Evolutionary conservation across 2,797 vertebrate species (phyloP), one percentile per base, ranked within the genome.

Genomic region (Zenarchopterus dispar): DNA sequence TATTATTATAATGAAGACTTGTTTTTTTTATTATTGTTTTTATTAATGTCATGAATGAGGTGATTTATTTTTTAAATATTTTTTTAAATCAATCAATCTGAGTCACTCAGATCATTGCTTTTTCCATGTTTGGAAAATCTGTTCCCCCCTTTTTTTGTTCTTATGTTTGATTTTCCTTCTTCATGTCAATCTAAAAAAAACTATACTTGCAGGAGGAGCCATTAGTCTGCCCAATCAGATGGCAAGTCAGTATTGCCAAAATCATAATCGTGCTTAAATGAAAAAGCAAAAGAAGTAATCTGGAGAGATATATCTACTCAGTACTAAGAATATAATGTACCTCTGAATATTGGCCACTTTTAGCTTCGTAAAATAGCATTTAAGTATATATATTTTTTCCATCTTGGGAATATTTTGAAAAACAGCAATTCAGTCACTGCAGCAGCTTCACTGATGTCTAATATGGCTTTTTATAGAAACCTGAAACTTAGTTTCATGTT

Each of bases 41-140:
- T 84, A 82, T 91, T 89, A 87, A 89, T 92, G 84, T 89, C 90
- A 84, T 89, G 91, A 87, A 90, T 91, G 81, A 91, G 77, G 85
- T 90, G 81, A 88, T 88, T 84, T 78, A 73, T 84, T 88, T 89
- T 87, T 65, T 82, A 82, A 71, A 49, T 93, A 90, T 84, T 70
- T 90, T 94, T 81, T 80, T 88, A 52, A 85, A 82, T 82, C 77
- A 80, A 77, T 81, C 82, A 70, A 77, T 84, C 84, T 90, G 73
- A 76, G 78, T 84, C 58, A 77, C 77, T 81, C 75, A 93, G 87
- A 93, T 87, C 89, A 84, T 95, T 95, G 58, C 91, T 93, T 95
- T 94, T 92, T 89, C 89, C 90, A 85, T 94, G 92, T 93, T 86
- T 94, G 87, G 91, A 90, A 95, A 92, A 81, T 81, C 84, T 93